Base-by-base conservation (phyloP, 2,888 invertebrate species). In the Carabus problematicus region DNA sequence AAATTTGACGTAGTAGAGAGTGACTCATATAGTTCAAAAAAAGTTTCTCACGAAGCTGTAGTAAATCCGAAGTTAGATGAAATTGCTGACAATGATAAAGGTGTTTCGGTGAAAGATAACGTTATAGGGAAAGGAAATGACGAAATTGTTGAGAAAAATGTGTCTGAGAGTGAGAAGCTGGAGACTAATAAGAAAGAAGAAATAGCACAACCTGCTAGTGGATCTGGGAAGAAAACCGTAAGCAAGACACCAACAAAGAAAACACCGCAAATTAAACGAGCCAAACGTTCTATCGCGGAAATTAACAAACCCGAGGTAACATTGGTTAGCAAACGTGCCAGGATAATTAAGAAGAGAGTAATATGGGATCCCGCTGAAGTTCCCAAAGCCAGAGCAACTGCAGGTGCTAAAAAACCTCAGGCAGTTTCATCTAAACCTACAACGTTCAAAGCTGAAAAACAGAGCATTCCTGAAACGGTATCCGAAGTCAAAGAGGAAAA, bases 351-450 rank as follows among this genome's bases (percentile, higher is more conserved):
- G 76, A 88, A 87, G 72, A 91, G 91, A 81, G 87, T 90, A 4
- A 90, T 90, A 73, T 91, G 89, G 87, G 91, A 91, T 80, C 91
- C 91, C 6, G 88, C 87, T 74, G 88, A 87, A 76, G 85, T 71
- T 11, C 73, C 71, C 66, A 82, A 81, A 62, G 14, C 61, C 12
- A 12, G 40, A 11, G 12, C 39, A 56, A 40, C 42, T 9, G 18
- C 8, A 43, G 45, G 29, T 64, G 47, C 3, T 19, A 12, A 49
- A 55, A 59, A 52, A 45, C 42, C n/a, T 16, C 14, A 52, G 16
- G 3, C 52, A 45, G 11, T 11, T 14, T 11, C 8, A 18, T 7
- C n/a, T 12, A 45, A 12, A 43, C 12, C 8, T 49, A 67, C 11
- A 19, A n/a, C n/a, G 29, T 2, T 29, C 6, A 29, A 29, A 29